These are phyloP conservation scores for Pomacea maculata DNA, from an alignment of 1,140 invertebrate genomes.

Conservation along the genomic window DNA sequence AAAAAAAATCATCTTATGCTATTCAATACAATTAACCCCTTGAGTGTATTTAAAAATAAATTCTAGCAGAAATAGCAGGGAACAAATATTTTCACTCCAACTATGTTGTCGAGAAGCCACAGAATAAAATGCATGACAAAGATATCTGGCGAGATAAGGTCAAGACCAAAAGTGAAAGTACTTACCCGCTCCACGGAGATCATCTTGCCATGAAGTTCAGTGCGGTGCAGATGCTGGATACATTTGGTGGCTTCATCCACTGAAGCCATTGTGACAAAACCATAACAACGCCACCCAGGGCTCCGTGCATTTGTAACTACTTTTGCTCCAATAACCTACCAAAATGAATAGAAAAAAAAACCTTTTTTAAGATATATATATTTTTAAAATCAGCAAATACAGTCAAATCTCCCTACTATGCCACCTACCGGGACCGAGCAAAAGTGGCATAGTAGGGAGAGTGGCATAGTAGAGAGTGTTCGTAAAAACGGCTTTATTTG, in stretches of 20 bases:
- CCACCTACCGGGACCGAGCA: too few relatives aligned
- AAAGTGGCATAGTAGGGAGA: too few relatives aligned
- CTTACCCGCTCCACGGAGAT: constrained; percentile 91
- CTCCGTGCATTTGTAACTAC: constrained; percentile 94
- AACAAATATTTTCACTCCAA: neutral
- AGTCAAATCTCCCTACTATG: too few relatives aligned
- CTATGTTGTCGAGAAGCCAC: neutral
- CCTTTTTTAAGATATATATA: too few relatives aligned
- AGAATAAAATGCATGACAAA: neutral
- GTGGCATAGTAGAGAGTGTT: too few relatives aligned
- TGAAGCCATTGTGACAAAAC: constrained; percentile 92
- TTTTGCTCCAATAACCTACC: constrained; percentile 83
- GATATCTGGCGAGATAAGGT: neutral
- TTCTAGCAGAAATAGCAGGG: neutral
- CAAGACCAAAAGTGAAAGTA: neutral
- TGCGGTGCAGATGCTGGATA: constrained; percentile 87
- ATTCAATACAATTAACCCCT: neutral
- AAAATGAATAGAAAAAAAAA: constrained; percentile 1
- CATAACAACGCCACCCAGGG: constrained; percentile 90
- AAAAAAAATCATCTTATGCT: too few relatives aligned
- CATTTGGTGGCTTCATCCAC: constrained; percentile 88
- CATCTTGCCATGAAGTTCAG: constrained; percentile 90
- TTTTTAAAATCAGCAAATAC: too few relatives aligned
- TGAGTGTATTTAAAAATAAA: too few relatives aligned
- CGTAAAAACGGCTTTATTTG: too few relatives aligned